Evolutionary conservation across 1,140 invertebrate species (phyloP), one percentile per base, ranked within the genome.

Genomic region (Magallana gigas): DNA sequence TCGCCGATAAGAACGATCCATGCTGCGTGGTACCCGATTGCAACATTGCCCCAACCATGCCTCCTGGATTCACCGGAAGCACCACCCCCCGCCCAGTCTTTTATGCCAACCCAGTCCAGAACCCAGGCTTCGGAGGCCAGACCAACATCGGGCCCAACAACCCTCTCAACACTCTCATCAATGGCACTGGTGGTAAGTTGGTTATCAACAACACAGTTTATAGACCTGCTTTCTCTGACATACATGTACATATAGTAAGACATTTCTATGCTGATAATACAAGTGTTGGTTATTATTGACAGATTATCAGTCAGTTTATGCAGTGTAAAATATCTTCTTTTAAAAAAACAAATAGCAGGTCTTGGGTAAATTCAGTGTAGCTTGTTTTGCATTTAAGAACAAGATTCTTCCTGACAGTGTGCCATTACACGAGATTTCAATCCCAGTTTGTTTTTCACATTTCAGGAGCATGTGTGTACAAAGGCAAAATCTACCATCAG

Each of bases 21-120:
- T 92, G 91, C 80, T 92, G 91, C 68, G 86, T 90, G 59, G 88
- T 92, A 16, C 91, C 91, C 6, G 84, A 91, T 56, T 92, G 91
- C 56, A 92, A 91, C 84, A 57, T 84, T 12, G 85, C 87, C 80
- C 88, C 91, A 8, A 87, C 87, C 16, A 64, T 82, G 29, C 36
- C 76, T 68, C 57, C 29, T 58, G 68, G 68, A 29, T 88, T 59
- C 85, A 85, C 86, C 5, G 88, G 87, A 14, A 12, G 60, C 6
- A 87, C 64, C 1, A 71, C 57, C 8, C 68, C 83, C 8, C 18
- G 7, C 23, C 90, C 85, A 83, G 84, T 82, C 14, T 89, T 88
- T 16, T 29, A 68, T 1, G 57, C 68, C 18, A 82, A 82, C 9
- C 84, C 86, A 0, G 86, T 87, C 8, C 62, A 85, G 58, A 62